phyloP scores from a whole-genome alignment of 2,113 vertebrate species.

The Ovis canadensis region DNA sequence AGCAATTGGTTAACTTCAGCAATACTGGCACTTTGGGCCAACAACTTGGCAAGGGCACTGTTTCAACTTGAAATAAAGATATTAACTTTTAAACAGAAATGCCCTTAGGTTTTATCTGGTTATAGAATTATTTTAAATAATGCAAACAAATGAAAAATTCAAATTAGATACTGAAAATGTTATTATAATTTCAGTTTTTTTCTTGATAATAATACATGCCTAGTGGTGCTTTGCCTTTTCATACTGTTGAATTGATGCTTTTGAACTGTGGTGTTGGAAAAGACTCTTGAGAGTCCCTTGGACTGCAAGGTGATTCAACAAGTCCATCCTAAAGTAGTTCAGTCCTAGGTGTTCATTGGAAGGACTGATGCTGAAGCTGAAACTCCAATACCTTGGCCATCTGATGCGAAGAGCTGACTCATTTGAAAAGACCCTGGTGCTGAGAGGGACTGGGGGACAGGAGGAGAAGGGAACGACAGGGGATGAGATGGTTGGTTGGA shows the following conservation, averaged over 20 bases:
- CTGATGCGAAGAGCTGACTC: background rate
- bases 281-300: background rate
- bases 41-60: background rate
- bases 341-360: background rate
- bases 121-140: conserved; percentile 37
- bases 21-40: background rate
- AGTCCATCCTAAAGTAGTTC: background rate
- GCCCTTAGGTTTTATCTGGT: conserved; percentile 24
- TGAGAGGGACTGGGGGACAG: background rate
- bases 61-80: conserved; percentile 1
- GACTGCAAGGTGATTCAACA: background rate
- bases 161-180: background rate
- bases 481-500: background rate
- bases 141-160: conserved; percentile 38
- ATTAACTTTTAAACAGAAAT: conserved; percentile 37
- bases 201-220: background rate
- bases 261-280: background rate
- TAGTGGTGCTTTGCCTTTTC: background rate
- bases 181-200: conserved; percentile 6
- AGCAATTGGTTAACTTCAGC: conserved; percentile 7
- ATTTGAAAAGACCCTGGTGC: background rate
- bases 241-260: background rate
- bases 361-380: background rate
- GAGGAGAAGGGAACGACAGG: background rate
- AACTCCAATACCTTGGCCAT: background rate